Percentiles rank a stretch among this genome's conserved stretches.
Evolutionary conservation across 2,888 invertebrate species (phyloP).

Genomic region (Nematopogon swammerdamellus): DNA sequence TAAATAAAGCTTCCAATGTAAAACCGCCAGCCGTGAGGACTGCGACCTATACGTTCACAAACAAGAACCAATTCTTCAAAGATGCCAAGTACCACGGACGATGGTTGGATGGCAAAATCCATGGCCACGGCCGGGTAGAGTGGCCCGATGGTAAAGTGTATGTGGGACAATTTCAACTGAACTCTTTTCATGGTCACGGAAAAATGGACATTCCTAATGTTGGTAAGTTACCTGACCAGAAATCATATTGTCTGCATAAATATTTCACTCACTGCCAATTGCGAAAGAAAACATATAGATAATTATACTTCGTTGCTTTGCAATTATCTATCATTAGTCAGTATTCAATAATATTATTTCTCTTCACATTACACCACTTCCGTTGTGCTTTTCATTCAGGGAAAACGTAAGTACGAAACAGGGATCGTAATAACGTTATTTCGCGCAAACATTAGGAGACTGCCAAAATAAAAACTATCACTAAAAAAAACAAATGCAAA

Average conservation of each 20-base stretch:
- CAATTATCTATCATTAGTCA: background rate
- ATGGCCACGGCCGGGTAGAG: conserved; percentile 78
- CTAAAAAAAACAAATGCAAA: too few species aligned
- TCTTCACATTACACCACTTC: background rate
- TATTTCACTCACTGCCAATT: background rate
- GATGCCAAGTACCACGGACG: conserved; percentile 77
- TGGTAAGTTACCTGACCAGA: conserved; percentile 34
- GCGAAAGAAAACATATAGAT: too few species aligned
- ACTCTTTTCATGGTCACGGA: conserved; percentile 69
- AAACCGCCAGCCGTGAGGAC: conserved; percentile 70
- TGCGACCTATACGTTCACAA: conserved; percentile 68
- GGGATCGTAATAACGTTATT: too few species aligned
- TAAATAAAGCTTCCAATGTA: conserved; percentile 60
- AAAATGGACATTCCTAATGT: conserved; percentile 63
- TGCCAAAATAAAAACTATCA: too few species aligned
- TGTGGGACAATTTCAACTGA: conserved; percentile 76
- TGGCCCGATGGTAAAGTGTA: conserved; percentile 81
- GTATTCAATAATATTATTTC: background rate
- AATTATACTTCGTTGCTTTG: too few species aligned
- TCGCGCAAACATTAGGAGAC: too few species aligned
- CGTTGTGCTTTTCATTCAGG: too few species aligned
- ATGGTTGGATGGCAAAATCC: conserved; percentile 80
- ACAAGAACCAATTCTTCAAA: conserved; percentile 66
- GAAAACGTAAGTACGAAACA: too few species aligned
- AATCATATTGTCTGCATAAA: background rate